A percentile compares a stretch with the other conserved stretches of the same genome.
Evolutionary conservation across 2,888 invertebrate genomes (phyloP).

Genomic region (Pycnomerus fuliginosus): DNA sequence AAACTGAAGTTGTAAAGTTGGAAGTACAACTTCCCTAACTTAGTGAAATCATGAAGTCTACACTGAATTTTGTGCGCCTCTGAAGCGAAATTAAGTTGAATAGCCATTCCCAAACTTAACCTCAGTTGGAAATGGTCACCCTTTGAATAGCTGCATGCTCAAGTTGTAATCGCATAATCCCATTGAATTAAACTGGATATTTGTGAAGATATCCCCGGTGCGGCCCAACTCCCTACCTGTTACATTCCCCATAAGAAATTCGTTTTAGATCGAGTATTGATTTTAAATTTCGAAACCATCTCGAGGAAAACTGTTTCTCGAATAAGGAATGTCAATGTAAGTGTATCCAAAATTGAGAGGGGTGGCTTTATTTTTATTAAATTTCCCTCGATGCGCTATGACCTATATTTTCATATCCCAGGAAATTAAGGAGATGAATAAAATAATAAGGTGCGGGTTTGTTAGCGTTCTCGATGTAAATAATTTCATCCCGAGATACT

Average conservation of each 20-base stretch:
- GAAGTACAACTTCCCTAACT: no score
- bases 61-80: no score
- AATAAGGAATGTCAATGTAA: constrained; percentile 8
- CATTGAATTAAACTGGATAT: constrained; percentile 3
- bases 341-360: constrained; percentile 4
- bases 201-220: constrained; percentile 3
- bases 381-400: constrained; percentile 14
- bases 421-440: constrained; percentile 26
- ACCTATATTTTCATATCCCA: constrained; percentile 20
- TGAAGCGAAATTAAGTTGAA: no score
- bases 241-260: no score
- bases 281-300: constrained; percentile 19
- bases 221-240: constrained; percentile 9
- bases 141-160: no score
- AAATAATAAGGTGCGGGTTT: constrained; percentile 19
- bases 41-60: no score
- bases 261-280: constrained; percentile 18
- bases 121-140: no score
- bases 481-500: constrained; percentile 16
- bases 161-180: no score
- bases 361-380: constrained; percentile 21
- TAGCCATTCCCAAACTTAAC: constrained; percentile 3
- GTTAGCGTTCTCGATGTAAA: constrained; percentile 6
- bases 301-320: constrained; percentile 9
- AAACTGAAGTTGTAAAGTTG: no score